Conservation (phyloP, 2,888 invertebrate genomes). For the Drosophila formosana region DNA sequence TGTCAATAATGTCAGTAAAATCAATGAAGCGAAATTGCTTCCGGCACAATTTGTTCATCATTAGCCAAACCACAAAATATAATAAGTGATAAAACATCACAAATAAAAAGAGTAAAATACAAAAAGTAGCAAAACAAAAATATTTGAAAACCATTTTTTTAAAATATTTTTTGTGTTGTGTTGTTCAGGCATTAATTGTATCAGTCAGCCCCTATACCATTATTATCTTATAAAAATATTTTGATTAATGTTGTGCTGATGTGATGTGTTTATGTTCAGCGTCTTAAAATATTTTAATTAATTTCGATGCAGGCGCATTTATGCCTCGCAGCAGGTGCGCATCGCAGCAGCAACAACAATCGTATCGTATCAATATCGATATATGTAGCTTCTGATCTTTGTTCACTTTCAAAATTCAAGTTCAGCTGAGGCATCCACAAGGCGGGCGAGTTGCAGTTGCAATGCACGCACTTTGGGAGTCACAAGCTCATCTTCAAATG, state of each 20-base stretch:
- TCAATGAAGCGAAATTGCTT: constrained; percentile 68
- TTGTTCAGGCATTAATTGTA: constrained; percentile 20
- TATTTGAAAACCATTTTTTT: constrained; percentile 19
- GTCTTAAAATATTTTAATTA: constrained; percentile 38
- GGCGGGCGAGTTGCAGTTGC: constrained; percentile 47
- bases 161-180: background rate
- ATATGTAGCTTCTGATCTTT: constrained; percentile 23
- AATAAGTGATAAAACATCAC: constrained; percentile 6
- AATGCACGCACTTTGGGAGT: constrained; percentile 44
- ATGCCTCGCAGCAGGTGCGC: constrained; percentile 44
- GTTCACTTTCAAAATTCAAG: constrained; percentile 55
- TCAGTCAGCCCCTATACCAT: constrained; percentile 22
- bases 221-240: constrained; percentile 12
- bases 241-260: constrained; percentile 46
- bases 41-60: constrained; percentile 75
- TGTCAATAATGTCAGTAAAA: constrained; percentile 68
- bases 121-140: constrained; percentile 20
- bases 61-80: constrained; percentile 59
- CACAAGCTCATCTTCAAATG: constrained; percentile 71
- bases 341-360: constrained; percentile 20
- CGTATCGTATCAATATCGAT: constrained; percentile 19
- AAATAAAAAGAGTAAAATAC: constrained; percentile 3
- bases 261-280: constrained; percentile 21
- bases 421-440: constrained; percentile 44
- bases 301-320: constrained; percentile 28